Evolutionary conservation across 2,888 invertebrate genomes (phyloP), one percentile per base, ranked within the genome.

Genomic region (Leptopilina drosophilae): DNA sequence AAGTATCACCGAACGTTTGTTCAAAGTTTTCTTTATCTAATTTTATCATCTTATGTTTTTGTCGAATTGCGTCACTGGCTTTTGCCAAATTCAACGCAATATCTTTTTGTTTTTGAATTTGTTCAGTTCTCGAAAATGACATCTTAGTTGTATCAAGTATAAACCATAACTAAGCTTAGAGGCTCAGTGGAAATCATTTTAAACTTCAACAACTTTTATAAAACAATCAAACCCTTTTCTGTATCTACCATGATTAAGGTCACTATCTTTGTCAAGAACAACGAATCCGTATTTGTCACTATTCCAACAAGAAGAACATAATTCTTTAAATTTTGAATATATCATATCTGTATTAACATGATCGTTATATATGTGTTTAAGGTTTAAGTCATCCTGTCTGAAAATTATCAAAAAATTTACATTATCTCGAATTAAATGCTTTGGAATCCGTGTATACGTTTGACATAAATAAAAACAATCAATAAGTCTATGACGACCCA

Each of bases 241-340:
- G 82, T 89, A 90, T 40, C 90, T 79, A 7, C 89, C 89, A 9
- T 83, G 66, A 20, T 87, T 77, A 5, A 88, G 64, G 5, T 67
- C 42, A 69, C 84, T 81, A 79, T 89, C 89, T 83, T 88, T 88
- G 77, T 85, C 84, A 42, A 90, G 87, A 0, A 86, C 85, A 11
- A 89, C 56, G 81, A 89, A 89, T 6, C 42, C 42, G 42, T 42
- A 42, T 8, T 42, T 42, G 42, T 42, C 42, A 42, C 42, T 42
- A 42, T 42, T 42, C 42, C 42, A 42, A 42, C 42, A 42, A 42
- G 42, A 42, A 42, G 42, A 42, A 42, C 42, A 42, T 42, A 42
- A 42, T 42, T 42, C 42, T 42, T 8, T 42, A 42, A 42, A 42
- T 42, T 42, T 42, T 42, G 42, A 8, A 42, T 42, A 42, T 42